Conservation (phyloP, 1,140 invertebrate genomes). For the Limonius californicus region DNA sequence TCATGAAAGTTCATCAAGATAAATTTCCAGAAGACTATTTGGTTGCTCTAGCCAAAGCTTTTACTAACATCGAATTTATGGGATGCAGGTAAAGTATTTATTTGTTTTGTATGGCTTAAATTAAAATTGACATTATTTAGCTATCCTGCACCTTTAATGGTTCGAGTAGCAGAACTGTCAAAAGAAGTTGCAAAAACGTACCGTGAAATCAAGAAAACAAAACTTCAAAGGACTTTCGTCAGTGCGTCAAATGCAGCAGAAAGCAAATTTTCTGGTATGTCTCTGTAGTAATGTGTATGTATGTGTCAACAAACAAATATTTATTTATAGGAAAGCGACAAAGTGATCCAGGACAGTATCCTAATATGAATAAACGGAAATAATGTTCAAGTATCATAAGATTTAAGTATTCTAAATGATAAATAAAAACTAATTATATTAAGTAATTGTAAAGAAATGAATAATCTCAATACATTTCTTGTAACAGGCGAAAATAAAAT, state of each 20-base stretch:
- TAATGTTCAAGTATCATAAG: no score
- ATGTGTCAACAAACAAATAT: background rate
- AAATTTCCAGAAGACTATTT: slow-evolving; percentile 69
- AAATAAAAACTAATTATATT: no score
- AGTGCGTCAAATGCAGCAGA: slow-evolving; percentile 61
- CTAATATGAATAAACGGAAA: no score
- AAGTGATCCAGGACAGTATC: background rate
- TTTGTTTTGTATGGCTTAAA: background rate
- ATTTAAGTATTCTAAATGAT: no score
- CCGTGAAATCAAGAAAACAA: slow-evolving; percentile 54
- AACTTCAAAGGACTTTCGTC: slow-evolving; percentile 61
- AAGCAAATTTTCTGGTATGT: slow-evolving; percentile 41
- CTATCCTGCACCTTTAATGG: slow-evolving; percentile 74
- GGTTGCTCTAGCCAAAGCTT: slow-evolving; percentile 75
- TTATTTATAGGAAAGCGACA: background rate
- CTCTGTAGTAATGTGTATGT: no score
- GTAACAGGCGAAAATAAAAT: no score
- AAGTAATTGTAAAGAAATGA: no score
- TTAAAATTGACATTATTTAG: no score
- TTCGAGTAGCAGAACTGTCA: slow-evolving; percentile 66
- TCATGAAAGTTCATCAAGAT: slow-evolving; percentile 67
- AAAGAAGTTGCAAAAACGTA: slow-evolving; percentile 59
- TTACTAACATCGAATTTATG: slow-evolving; percentile 78
- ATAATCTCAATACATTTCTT: no score
- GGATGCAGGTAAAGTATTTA: slow-evolving; percentile 66